These are phyloP conservation scores for Argyresthia albistria DNA, from an alignment of 2,888 invertebrate genomes.

Conservation along the genomic window DNA sequence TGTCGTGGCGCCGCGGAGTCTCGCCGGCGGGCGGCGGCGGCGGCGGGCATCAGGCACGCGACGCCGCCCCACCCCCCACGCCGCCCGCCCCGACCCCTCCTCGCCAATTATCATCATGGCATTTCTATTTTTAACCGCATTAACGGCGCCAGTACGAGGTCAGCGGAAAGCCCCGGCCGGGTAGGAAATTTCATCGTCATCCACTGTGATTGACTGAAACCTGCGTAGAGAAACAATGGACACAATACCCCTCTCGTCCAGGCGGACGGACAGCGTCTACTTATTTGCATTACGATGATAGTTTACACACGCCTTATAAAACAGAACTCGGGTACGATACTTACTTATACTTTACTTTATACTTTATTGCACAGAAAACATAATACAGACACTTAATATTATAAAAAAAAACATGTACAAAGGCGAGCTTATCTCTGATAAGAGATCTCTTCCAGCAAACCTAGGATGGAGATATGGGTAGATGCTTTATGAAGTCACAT, in stretches of 20 bases:
- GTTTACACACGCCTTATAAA: too few species aligned
- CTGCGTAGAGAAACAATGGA: neutral
- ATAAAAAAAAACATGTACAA: too few species aligned
- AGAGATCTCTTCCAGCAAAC: too few species aligned
- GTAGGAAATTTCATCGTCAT: conserved; percentile 1
- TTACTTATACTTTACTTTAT: too few species aligned
- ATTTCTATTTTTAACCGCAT: conserved; percentile 40
- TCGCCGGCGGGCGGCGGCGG: conserved; percentile 59
- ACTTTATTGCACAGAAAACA: too few species aligned
- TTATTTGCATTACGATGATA: too few species aligned
- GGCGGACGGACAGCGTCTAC: too few species aligned
- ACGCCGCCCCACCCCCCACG: conserved; percentile 26
- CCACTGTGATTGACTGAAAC: neutral
- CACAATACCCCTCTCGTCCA: neutral
- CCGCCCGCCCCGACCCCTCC: conserved; percentile 16
- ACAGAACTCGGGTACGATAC: too few species aligned
- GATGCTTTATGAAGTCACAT: too few species aligned
- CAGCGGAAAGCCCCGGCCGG: conserved; percentile 1
- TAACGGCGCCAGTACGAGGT: conserved; percentile 20
- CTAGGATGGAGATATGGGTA: too few species aligned
- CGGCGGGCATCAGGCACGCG: conserved; percentile 69
- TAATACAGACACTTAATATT: too few species aligned
- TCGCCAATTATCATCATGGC: conserved; percentile 49
- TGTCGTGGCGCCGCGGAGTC: conserved; percentile 64
- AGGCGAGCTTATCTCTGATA: too few species aligned